A percentile compares a stretch with the other conserved stretches of the same genome.
phyloP scores from a whole-genome alignment of 2,888 invertebrate genomes.

The Pandemis heparana region DNA sequence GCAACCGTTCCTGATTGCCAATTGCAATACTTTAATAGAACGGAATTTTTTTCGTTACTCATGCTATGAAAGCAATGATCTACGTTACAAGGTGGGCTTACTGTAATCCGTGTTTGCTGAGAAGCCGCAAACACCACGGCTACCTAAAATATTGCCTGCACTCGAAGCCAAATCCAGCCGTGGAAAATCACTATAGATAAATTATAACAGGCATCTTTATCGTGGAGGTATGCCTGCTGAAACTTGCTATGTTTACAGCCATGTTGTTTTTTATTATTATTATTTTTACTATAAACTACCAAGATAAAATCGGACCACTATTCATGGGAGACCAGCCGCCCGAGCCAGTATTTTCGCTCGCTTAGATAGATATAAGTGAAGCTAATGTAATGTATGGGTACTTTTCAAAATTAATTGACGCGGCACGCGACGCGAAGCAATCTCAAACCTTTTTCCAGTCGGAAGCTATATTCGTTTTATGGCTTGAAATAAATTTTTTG shows the following conservation, averaged over 20 bases:
- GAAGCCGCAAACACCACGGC: neutral
- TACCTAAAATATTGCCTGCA: neutral
- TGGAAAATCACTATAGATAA: neutral
- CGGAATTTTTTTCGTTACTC: neutral
- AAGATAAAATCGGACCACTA: too few relatives aligned
- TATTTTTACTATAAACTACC: too few relatives aligned
- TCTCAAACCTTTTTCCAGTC: too few relatives aligned
- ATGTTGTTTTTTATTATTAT: too few relatives aligned
- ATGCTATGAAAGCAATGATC: neutral
- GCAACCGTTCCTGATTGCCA: slow-evolving; percentile 22
- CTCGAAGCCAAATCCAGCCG: neutral
- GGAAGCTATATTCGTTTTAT: neutral
- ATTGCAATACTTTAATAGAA: slow-evolving; percentile 1
- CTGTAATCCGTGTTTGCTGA: neutral
- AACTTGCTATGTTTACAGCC: too few relatives aligned
- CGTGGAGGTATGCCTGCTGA: neutral
- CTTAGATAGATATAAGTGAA: neutral
- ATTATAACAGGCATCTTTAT: neutral
- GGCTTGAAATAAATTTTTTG: slow-evolving; percentile 4
- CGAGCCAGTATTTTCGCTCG: too few relatives aligned
- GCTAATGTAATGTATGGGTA: neutral
- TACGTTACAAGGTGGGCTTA: neutral
- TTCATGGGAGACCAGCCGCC: too few relatives aligned
- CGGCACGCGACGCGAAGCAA: too few relatives aligned
- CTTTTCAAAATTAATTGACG: neutral